Evolutionary conservation across 2,888 invertebrate species (phyloP).

Genomic region (Philaethria dido): DNA sequence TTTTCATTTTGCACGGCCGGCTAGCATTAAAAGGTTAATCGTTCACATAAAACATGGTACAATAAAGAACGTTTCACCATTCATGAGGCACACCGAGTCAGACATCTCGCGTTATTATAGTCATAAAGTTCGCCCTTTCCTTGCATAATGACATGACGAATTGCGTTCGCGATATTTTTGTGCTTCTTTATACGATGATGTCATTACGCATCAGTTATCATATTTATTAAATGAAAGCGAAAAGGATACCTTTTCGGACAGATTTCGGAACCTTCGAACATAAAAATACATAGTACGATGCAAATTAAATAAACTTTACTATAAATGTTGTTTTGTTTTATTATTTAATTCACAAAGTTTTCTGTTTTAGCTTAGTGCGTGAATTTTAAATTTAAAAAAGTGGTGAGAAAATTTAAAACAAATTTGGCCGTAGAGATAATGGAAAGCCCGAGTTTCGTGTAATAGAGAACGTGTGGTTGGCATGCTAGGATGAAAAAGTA

Average conservation of each 20-base stretch:
- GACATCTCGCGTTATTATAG: constrained; percentile 82
- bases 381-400: constrained; percentile 66
- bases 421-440: constrained; percentile 77
- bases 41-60: constrained; percentile 81
- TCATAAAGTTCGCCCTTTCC: constrained; percentile 83
- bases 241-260: not conserved
- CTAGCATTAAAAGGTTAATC: constrained; percentile 81
- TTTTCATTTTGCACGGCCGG: constrained; percentile 60
- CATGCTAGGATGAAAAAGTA: constrained; percentile 78
- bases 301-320: not conserved
- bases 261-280: constrained; percentile 48
- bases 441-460: constrained; percentile 76
- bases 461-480: constrained; percentile 77
- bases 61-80: constrained; percentile 79
- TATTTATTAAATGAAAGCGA: constrained; percentile 52
- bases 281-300: constrained; percentile 36
- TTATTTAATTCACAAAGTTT: constrained; percentile 56
- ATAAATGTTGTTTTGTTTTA: constrained; percentile 31
- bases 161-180: constrained; percentile 80
- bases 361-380: constrained; percentile 52
- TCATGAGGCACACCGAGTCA: constrained; percentile 76
- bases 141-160: constrained; percentile 84
- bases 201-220: constrained; percentile 73
- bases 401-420: constrained; percentile 69
- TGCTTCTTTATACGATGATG: constrained; percentile 77